Percentiles rank a stretch among this genome's conserved stretches.
phyloP scores from a whole-genome alignment of 2,888 invertebrate genomes.

The Cyclophora punctaria region DNA sequence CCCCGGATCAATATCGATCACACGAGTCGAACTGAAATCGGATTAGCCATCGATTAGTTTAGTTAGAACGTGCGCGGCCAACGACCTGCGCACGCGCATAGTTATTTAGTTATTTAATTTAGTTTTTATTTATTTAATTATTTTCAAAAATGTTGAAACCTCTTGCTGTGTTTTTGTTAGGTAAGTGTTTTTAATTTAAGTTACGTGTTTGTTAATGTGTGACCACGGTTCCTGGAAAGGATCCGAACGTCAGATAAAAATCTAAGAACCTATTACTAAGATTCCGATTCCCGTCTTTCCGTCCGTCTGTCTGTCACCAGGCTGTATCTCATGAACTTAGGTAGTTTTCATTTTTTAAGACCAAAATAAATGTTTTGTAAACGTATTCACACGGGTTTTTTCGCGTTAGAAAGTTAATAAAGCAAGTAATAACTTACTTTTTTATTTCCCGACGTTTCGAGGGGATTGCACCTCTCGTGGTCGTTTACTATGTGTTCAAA shows the following conservation, averaged over 20 bases:
- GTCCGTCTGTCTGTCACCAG: neutral
- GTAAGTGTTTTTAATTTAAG: conserved; percentile 42
- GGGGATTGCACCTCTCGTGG: no score
- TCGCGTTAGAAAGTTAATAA: no score
- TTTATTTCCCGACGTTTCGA: no score
- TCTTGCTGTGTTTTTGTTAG: conserved; percentile 33
- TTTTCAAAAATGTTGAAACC: conserved; percentile 39
- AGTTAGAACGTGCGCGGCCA: conserved; percentile 34
- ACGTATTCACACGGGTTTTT: neutral
- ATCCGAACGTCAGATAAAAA: neutral
- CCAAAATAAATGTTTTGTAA: neutral
- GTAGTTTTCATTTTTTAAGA: neutral
- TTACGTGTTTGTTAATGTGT: conserved; percentile 63
- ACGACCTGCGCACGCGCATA: conserved; percentile 28
- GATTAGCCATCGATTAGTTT: conserved; percentile 40
- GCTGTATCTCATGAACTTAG: no score
- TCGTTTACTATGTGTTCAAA: neutral
- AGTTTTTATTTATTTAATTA: conserved; percentile 12
- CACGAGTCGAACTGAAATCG: conserved; percentile 45
- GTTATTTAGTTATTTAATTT: conserved; percentile 21
- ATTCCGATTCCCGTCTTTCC: neutral
- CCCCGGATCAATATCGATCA: conserved; percentile 38
- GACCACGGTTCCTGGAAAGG: neutral
- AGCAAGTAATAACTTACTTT: no score
- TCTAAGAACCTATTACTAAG: neutral